These are phyloP conservation scores for Branchinecta lynchi DNA, from an alignment of 1,140 invertebrate genomes.

Conservation along the genomic window DNA sequence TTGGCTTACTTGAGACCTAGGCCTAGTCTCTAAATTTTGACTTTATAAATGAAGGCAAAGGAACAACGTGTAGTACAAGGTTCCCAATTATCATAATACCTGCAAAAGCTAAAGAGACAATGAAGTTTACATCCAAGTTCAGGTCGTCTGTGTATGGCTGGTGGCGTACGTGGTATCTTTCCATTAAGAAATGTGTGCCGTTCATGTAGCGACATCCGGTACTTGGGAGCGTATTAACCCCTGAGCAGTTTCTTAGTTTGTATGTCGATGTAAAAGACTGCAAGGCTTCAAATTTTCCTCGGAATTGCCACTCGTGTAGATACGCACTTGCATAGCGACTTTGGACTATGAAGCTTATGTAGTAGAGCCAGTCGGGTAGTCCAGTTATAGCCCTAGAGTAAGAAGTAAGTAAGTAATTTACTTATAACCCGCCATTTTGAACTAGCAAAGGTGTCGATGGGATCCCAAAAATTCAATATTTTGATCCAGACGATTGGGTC, in stretches of 20 bases:
- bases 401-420: too few relatives aligned
- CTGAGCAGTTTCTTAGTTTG: slow-evolving; percentile 22
- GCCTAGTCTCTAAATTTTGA: slow-evolving; percentile 76
- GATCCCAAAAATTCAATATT: too few relatives aligned
- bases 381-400: slow-evolving; percentile 33
- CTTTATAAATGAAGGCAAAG: slow-evolving; percentile 66
- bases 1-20: slow-evolving; percentile 23
- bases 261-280: slow-evolving; percentile 28
- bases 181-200: slow-evolving; percentile 51
- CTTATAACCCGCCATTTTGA: too few relatives aligned
- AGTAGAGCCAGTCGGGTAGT: slow-evolving; percentile 59
- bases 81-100: slow-evolving; percentile 63
- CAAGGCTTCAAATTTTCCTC: slow-evolving; percentile 26
- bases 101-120: slow-evolving; percentile 66
- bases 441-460: too few relatives aligned
- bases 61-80: slow-evolving; percentile 65
- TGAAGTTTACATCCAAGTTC: slow-evolving; percentile 55
- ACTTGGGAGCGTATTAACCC: slow-evolving; percentile 29
- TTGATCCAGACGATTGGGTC: too few relatives aligned
- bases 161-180: slow-evolving; percentile 42
- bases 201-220: slow-evolving; percentile 49
- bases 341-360: slow-evolving; percentile 58
- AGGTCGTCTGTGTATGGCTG: slow-evolving; percentile 32
- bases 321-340: slow-evolving; percentile 56
- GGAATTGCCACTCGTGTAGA: slow-evolving; percentile 49